A percentile compares a stretch with the other conserved stretches of the same genome.
Evolutionary conservation across 2,113 vertebrate genomes (phyloP).

Genomic region (Fulmarus glacialis): DNA sequence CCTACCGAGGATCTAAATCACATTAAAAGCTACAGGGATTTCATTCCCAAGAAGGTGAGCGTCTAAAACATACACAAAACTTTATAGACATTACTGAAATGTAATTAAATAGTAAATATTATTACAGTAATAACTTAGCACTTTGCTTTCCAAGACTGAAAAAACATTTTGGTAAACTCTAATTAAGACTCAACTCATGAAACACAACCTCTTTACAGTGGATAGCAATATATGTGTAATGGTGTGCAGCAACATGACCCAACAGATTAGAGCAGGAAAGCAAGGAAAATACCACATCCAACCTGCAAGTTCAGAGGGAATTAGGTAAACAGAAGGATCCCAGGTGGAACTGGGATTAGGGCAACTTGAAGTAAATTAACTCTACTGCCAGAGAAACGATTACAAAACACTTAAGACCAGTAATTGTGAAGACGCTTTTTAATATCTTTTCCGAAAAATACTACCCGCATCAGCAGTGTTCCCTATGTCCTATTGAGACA

Average conservation of each 20-base stretch:
- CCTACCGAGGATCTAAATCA: neutral
- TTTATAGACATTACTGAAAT: neutral
- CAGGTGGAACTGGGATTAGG: conserved; percentile 12
- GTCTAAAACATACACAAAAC: neutral
- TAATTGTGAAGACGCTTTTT: neutral
- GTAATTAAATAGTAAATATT: neutral
- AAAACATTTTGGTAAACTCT: neutral
- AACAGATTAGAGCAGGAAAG: conserved; percentile 28
- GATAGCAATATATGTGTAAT: neutral
- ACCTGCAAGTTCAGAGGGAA: neutral
- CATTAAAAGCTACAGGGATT: neutral
- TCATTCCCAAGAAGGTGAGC: neutral
- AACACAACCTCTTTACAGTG: neutral
- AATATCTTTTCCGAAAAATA: neutral
- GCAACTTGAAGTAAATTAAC: neutral
- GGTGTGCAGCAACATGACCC: conserved; percentile 21
- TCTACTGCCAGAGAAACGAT: neutral
- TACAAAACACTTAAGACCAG: conserved; percentile 19
- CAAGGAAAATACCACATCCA: neutral
- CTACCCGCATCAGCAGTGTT: neutral
- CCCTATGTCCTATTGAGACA: neutral
- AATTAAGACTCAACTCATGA: neutral
- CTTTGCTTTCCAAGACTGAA: neutral
- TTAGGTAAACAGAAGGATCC: conserved; percentile 16
- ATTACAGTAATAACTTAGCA: neutral